Evolutionary conservation across 2,888 invertebrate species (phyloP).

Genomic region (Drosophila cognata): DNA sequence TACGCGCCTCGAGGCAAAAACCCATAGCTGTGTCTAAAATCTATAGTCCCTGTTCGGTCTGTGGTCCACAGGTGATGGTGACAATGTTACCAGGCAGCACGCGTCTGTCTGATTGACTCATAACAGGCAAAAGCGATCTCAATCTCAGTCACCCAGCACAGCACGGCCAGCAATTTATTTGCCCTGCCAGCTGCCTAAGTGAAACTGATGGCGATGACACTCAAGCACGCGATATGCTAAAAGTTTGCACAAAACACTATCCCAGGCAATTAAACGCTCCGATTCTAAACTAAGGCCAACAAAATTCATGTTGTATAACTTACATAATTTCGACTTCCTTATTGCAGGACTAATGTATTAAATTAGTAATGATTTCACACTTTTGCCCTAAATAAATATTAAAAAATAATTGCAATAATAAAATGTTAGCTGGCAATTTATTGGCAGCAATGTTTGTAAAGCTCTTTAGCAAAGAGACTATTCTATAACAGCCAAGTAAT

Average conservation of each 20-base stretch:
- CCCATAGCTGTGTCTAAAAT: constrained; percentile 23
- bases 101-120: constrained; percentile 75
- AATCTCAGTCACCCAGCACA: constrained; percentile 54
- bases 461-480: not conserved
- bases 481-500: not conserved
- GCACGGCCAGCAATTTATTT: constrained; percentile 67
- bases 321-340: not conserved
- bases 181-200: constrained; percentile 54
- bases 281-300: not conserved
- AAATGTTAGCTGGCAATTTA: not conserved
- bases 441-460: not conserved
- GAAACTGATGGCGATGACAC: constrained; percentile 69
- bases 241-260: not conserved
- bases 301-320: not conserved
- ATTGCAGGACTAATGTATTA: not conserved
- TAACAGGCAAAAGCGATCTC: constrained; percentile 69
- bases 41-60: constrained; percentile 7
- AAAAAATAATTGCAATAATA: not conserved
- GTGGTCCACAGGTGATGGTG: constrained; percentile 66
- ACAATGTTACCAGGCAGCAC: constrained; percentile 65
- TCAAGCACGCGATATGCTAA: constrained; percentile 65
- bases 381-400: not conserved
- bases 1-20: constrained; percentile 47
- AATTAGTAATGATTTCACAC: not conserved
- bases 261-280: constrained; percentile 27